A percentile compares a stretch with the other conserved stretches of the same genome.
phyloP scores from a whole-genome alignment of 1,140 invertebrate species.

The Bombus picipes region DNA sequence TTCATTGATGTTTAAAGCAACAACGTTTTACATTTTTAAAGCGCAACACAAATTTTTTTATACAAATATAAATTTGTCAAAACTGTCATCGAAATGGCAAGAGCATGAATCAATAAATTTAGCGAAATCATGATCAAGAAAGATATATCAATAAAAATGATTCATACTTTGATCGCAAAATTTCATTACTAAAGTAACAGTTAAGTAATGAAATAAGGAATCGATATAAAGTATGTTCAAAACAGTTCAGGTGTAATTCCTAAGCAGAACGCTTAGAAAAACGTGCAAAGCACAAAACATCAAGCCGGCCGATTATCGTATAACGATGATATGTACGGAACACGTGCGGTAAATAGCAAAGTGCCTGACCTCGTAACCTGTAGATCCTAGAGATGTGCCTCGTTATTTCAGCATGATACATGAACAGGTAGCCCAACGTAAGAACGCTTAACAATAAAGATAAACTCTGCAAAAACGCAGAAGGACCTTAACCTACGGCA shows the following conservation, averaged over 20 bases:
- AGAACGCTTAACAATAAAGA: slow-evolving; percentile 12
- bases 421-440: background rate
- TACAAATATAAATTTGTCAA: no score
- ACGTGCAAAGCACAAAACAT: background rate
- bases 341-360: slow-evolving; percentile 36
- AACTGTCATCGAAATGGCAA: no score
- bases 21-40: no score
- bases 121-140: no score
- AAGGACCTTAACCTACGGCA: background rate
- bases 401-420: slow-evolving; percentile 4
- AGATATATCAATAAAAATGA: no score
- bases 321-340: slow-evolving; percentile 1
- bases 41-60: no score
- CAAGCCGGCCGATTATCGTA: slow-evolving; percentile 1
- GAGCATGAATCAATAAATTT: no score
- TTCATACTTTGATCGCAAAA: background rate
- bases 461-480: background rate
- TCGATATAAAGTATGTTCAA: background rate
- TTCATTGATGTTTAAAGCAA: no score
- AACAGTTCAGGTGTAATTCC: background rate
- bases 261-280: background rate
- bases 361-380: slow-evolving; percentile 28
- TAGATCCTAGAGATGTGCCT: slow-evolving; percentile 23
- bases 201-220: background rate
- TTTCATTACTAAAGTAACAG: background rate